phyloP scores from a whole-genome alignment of 2,888 invertebrate species.

The Mechanitis messenoides region DNA sequence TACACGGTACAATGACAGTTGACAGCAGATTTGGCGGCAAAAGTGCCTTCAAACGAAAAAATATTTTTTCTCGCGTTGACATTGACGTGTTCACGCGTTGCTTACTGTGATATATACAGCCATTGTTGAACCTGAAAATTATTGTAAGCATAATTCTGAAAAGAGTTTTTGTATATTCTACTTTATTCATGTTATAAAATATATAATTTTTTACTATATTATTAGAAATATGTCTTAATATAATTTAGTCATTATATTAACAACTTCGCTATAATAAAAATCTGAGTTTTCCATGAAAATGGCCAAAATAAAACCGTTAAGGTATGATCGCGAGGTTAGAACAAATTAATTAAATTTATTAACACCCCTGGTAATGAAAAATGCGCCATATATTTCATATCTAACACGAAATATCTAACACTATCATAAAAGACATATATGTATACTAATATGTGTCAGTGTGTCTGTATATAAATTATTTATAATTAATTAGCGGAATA shows the following conservation, averaged over 20 bases:
- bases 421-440: too few relatives aligned
- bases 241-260: too few relatives aligned
- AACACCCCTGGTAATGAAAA: too few relatives aligned
- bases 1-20: slow-evolving; percentile 35
- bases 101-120: slow-evolving; percentile 14
- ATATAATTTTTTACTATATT: neutral
- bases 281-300: too few relatives aligned
- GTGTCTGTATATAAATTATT: slow-evolving; percentile 1
- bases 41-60: slow-evolving; percentile 36
- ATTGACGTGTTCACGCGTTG: slow-evolving; percentile 26
- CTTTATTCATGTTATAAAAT: neutral
- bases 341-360: too few relatives aligned
- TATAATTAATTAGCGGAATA: neutral
- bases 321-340: too few relatives aligned
- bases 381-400: too few relatives aligned
- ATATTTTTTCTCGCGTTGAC: slow-evolving; percentile 36
- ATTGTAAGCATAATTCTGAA: slow-evolving; percentile 1
- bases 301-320: too few relatives aligned
- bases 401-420: too few relatives aligned
- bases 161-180: neutral
- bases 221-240: neutral
- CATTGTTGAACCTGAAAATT: slow-evolving; percentile 11
- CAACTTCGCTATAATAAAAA: too few relatives aligned
- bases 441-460: slow-evolving; percentile 1
- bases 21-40: slow-evolving; percentile 41